Percentiles rank a stretch among this genome's conserved stretches.
phyloP scores from a whole-genome alignment of 1,140 invertebrate genomes.

The Scaptodrosophila lebanonensis region DNA sequence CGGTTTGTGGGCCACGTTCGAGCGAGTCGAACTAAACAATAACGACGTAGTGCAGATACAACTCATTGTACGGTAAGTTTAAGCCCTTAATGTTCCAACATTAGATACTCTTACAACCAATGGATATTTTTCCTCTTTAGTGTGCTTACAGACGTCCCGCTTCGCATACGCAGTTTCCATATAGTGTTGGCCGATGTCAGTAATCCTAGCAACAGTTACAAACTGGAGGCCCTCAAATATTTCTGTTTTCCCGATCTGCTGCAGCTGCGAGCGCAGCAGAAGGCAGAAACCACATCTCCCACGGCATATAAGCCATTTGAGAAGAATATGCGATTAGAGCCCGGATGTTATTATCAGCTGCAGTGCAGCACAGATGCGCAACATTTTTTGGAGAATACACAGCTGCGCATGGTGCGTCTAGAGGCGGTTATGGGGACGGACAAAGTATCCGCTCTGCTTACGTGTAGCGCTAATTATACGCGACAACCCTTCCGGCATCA shows the following conservation, averaged over 20 bases:
- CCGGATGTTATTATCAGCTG: conserved; percentile 61
- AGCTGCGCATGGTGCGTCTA: conserved; percentile 59
- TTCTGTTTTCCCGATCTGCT: conserved; percentile 43
- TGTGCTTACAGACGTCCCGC: conserved; percentile 67
- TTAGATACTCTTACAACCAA: no score
- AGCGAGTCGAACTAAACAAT: conserved; percentile 79
- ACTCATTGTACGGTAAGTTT: conserved; percentile 78
- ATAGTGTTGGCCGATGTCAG: conserved; percentile 62
- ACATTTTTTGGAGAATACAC: conserved; percentile 74
- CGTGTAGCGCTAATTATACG: conserved; percentile 49
- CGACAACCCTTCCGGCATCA: conserved; percentile 62
- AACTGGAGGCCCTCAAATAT: conserved; percentile 61
- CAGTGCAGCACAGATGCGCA: conserved; percentile 60
- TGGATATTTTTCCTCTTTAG: conserved; percentile 32
- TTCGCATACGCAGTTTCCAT: conserved; percentile 58
- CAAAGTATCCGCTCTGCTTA: conserved; percentile 55
- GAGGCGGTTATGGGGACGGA: conserved; percentile 73
- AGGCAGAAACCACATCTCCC: background rate
- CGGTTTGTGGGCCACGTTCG: conserved; percentile 80
- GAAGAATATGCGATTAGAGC: conserved; percentile 61
- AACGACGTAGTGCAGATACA: conserved; percentile 79
- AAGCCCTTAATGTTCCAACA: no score
- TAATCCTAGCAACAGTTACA: conserved; percentile 50
- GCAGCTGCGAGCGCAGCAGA: conserved; percentile 37
- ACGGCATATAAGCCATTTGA: conserved; percentile 36